Conservation (phyloP, 2,113 vertebrate species). For the Pogona vitticeps region DNA sequence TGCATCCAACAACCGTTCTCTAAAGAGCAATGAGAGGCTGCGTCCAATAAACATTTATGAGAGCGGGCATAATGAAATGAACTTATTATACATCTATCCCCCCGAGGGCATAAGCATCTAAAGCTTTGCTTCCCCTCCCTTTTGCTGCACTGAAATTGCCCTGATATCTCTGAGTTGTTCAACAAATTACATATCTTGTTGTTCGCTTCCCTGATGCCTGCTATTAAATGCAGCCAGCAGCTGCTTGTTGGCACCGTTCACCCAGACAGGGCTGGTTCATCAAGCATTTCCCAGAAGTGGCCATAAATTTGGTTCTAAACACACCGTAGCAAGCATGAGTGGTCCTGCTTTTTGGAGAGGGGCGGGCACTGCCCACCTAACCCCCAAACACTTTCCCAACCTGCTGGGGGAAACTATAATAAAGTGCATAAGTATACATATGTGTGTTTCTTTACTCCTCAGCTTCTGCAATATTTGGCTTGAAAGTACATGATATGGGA, state of each 20-base stretch:
- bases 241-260: conserved; percentile 62
- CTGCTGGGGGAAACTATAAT: no score
- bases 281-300: no score
- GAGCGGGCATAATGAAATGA: conserved; percentile 68
- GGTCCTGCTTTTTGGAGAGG: no score
- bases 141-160: conserved; percentile 58
- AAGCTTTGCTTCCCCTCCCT: conserved; percentile 35
- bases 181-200: conserved; percentile 73
- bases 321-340: no score
- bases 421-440: no score
- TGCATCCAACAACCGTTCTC: conserved; percentile 52
- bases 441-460: no score
- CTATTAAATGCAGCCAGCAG: conserved; percentile 73
- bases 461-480: no score
- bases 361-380: no score
- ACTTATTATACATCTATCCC: conserved; percentile 51
- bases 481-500: no score
- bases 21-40: conserved; percentile 63
- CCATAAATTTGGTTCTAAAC: no score
- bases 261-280: conserved; percentile 35
- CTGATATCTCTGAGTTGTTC: conserved; percentile 66
- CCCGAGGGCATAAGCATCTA: conserved; percentile 67
- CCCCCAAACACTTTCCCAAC: no score
- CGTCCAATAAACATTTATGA: conserved; percentile 73
- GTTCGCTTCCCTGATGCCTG: conserved; percentile 68